phyloP scores from a whole-genome alignment of 1,140 invertebrate species.

The Pachypsylla venusta region DNA sequence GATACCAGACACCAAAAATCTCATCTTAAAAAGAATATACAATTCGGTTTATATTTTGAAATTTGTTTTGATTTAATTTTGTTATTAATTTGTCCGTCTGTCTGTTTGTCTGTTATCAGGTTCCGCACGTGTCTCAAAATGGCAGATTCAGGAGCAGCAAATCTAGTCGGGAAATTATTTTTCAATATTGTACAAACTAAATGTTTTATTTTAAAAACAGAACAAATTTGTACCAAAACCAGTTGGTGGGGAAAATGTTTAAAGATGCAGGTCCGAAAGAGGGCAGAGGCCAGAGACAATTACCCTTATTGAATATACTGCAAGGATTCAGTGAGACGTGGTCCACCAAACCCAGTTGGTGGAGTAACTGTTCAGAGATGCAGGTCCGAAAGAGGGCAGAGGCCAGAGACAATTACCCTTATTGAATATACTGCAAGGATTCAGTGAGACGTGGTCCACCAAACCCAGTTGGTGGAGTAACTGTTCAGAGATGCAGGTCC shows the following conservation, averaged over 20 bases:
- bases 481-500: slow-evolving; percentile 49
- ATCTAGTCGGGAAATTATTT: slow-evolving; percentile 82
- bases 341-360: slow-evolving; percentile 59
- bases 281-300: slow-evolving; percentile 61
- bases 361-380: slow-evolving; percentile 62
- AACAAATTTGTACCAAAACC: slow-evolving; percentile 53
- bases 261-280: slow-evolving; percentile 46
- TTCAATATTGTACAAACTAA: slow-evolving; percentile 87
- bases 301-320: slow-evolving; percentile 37
- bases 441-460: slow-evolving; percentile 36
- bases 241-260: slow-evolving; percentile 75
- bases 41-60: no score
- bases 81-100: slow-evolving; percentile 14
- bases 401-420: slow-evolving; percentile 54
- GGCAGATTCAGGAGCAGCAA: slow-evolving; percentile 63
- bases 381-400: slow-evolving; percentile 54
- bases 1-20: no score
- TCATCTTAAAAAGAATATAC: no score
- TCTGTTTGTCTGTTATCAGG: slow-evolving; percentile 41
- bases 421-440: slow-evolving; percentile 27
- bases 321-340: background rate
- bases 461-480: slow-evolving; percentile 65
- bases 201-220: slow-evolving; percentile 72
- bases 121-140: slow-evolving; percentile 83
- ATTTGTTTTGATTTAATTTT: no score